Percentiles rank a stretch among this genome's conserved stretches.
Conservation (phyloP, 2,888 invertebrate species). For the Eumacrocentrus americanus region DNA sequence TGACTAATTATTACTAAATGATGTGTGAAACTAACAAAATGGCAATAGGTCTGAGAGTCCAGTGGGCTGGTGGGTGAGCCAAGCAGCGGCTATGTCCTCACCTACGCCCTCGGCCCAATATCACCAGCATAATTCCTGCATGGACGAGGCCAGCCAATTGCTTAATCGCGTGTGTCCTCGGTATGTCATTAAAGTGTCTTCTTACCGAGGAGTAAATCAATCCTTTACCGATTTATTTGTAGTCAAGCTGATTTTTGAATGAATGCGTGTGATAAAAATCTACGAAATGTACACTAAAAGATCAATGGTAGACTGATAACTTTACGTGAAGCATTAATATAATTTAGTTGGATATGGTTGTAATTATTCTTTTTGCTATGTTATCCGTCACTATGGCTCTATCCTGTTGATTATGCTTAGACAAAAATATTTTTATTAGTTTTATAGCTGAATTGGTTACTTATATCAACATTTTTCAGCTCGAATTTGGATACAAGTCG, state of each 20-base stretch:
- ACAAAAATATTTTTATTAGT: too few relatives aligned
- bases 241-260: too few relatives aligned
- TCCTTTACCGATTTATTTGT: background rate
- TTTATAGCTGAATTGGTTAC: too few relatives aligned
- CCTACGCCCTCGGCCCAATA: constrained; percentile 58
- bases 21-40: constrained; percentile 50
- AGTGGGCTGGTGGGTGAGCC: constrained; percentile 60
- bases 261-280: background rate
- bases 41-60: constrained; percentile 59
- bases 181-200: constrained; percentile 48
- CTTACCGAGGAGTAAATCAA: constrained; percentile 30
- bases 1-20: constrained; percentile 11
- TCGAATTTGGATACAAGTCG: constrained; percentile 75
- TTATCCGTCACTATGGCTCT: too few relatives aligned
- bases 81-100: constrained; percentile 60
- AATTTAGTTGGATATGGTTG: too few relatives aligned
- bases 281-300: too few relatives aligned
- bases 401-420: too few relatives aligned
- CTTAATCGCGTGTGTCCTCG: constrained; percentile 59
- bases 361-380: too few relatives aligned
- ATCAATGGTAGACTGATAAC: too few relatives aligned
- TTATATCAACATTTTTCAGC: constrained; percentile 53
- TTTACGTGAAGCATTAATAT: too few relatives aligned
- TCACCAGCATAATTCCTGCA: constrained; percentile 58
- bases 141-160: constrained; percentile 60